Evolutionary conservation across 1,140 invertebrate genomes (phyloP).

Genomic region (Bombus soroeensis): DNA sequence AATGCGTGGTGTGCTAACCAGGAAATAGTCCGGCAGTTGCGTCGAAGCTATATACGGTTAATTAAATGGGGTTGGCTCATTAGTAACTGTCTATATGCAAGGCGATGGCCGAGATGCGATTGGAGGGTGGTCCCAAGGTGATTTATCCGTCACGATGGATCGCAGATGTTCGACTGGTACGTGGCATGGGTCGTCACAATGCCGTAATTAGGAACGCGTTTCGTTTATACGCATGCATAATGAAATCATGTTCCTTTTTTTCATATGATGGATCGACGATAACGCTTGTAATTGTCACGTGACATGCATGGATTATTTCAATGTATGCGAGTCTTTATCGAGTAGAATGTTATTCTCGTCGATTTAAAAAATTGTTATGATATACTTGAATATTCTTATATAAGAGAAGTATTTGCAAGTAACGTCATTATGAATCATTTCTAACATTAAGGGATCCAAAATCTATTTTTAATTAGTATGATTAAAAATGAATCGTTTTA

Average conservation of each 20-base stretch:
- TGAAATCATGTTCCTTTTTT: conserved; percentile 26
- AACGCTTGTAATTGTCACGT: not conserved
- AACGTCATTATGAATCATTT: too few relatives aligned
- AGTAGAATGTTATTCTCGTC: not conserved
- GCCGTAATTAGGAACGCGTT: conserved; percentile 60
- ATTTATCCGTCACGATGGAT: conserved; percentile 74
- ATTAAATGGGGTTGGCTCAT: conserved; percentile 75
- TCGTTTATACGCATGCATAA: conserved; percentile 57
- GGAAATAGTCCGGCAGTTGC: conserved; percentile 69
- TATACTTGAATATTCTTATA: not conserved
- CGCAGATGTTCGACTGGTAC: conserved; percentile 72
- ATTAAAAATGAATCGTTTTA: too few relatives aligned
- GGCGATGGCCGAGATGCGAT: conserved; percentile 73
- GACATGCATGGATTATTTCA: not conserved
- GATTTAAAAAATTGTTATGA: not conserved
- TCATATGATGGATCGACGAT: conserved; percentile 11
- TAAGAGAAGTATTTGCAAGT: not conserved
- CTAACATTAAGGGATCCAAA: too few relatives aligned
- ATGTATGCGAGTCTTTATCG: not conserved
- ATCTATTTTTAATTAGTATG: too few relatives aligned
- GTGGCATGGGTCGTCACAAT: conserved; percentile 60
- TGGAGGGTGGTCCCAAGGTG: conserved; percentile 74
- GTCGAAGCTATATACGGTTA: conserved; percentile 69
- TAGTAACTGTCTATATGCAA: conserved; percentile 77
- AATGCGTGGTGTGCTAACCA: conserved; percentile 44